Conservation (phyloP, 2,888 invertebrate species). For the Scelioninae gen. 2 region DNA sequence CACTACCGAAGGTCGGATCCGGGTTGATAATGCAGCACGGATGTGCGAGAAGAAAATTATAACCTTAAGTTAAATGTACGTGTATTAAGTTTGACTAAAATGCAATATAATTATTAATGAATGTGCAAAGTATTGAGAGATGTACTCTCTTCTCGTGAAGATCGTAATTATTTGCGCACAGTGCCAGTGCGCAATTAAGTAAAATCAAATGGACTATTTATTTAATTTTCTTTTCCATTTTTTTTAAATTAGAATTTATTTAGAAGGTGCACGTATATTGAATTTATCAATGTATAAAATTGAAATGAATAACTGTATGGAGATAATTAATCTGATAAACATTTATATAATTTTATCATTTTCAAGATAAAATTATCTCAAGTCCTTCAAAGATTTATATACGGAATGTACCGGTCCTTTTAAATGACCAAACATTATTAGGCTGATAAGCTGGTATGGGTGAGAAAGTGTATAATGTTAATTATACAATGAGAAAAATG, state of each 20-base stretch:
- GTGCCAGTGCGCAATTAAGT: background rate
- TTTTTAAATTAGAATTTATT: too few species aligned
- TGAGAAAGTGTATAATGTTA: conserved; percentile 62
- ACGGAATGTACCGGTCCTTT: conserved; percentile 72
- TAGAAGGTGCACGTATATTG: too few species aligned
- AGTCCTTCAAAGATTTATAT: conserved; percentile 63
- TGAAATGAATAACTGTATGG: background rate
- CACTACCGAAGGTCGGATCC: conserved; percentile 74
- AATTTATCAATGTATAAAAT: background rate
- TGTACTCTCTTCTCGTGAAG: conserved; percentile 5
- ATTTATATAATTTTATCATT: conserved; percentile 71
- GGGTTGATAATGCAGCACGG: conserved; percentile 65
- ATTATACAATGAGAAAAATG: too few species aligned
- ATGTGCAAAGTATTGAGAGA: conserved; percentile 12
- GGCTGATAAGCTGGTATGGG: conserved; percentile 60
- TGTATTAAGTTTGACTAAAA: conserved; percentile 21
- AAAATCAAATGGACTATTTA: conserved; percentile 6
- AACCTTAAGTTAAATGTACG: conserved; percentile 22
- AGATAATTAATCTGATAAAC: conserved; percentile 56
- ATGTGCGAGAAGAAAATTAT: conserved; percentile 47
- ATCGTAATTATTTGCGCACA: conserved; percentile 1
- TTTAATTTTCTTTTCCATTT: conserved; percentile 11
- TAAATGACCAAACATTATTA: conserved; percentile 53
- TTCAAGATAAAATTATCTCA: conserved; percentile 67
- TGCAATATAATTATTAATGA: conserved; percentile 26